phyloP scores from a whole-genome alignment of 1,140 invertebrate species.

The Microplitis demolitor region DNA sequence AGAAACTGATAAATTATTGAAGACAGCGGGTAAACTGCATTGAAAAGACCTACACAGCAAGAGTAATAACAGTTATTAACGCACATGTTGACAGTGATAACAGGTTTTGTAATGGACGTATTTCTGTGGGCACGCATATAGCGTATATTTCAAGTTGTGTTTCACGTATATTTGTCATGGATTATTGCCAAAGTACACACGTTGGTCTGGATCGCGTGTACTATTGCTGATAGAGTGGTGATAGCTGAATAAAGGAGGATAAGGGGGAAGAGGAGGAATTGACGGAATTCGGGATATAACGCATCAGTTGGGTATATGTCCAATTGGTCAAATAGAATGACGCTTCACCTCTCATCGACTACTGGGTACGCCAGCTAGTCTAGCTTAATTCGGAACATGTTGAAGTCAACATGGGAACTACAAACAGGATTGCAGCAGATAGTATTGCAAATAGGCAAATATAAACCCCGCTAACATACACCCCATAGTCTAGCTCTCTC shows the following conservation, averaged over 20 bases:
- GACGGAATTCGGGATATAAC: background rate
- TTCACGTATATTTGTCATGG: background rate
- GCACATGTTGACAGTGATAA: constrained; percentile 42
- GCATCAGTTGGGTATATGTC: background rate
- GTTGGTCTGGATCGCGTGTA: background rate
- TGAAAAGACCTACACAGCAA: constrained; percentile 28
- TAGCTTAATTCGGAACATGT: constrained; percentile 36
- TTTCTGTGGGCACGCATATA: background rate
- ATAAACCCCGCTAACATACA: constrained; percentile 19
- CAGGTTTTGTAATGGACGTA: constrained; percentile 32
- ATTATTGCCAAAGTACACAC: constrained; percentile 19
- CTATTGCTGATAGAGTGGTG: background rate
- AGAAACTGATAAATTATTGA: background rate
- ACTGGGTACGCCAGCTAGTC: background rate
- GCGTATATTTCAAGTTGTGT: no score
- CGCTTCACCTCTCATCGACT: background rate
- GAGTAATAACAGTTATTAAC: constrained; percentile 47
- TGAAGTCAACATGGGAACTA: constrained; percentile 40
- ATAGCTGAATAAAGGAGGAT: background rate
- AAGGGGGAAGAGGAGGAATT: background rate
- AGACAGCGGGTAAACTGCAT: constrained; percentile 6
- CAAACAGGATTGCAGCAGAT: constrained; percentile 41
- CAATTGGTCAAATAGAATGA: constrained; percentile 17
- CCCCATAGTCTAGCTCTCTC: background rate
- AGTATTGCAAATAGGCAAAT: constrained; percentile 43